Evolutionary conservation across 1,140 invertebrate genomes (phyloP).

Genomic region (Notospermus geniculatus): DNA sequence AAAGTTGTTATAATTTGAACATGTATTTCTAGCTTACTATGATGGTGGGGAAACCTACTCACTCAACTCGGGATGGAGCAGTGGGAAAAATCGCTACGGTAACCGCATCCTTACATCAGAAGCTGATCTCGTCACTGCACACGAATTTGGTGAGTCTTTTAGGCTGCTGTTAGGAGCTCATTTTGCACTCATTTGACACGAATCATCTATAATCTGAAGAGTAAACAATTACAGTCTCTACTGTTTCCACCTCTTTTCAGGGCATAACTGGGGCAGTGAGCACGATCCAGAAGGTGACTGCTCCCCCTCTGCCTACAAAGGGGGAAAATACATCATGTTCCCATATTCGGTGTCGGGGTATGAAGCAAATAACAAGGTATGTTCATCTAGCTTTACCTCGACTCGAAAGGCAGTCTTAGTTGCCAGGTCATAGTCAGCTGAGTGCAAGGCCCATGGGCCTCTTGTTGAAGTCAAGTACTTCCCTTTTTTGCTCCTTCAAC

Average conservation of each 20-base stretch:
- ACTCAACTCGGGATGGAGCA: slow-evolving; percentile 89
- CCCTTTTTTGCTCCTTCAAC: too few species aligned
- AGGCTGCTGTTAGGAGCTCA: too few species aligned
- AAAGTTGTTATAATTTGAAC: too few species aligned
- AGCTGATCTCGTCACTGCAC: slow-evolving; percentile 92
- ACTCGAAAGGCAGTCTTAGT: too few species aligned
- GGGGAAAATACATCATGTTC: slow-evolving; percentile 96
- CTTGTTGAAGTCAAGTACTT: too few species aligned
- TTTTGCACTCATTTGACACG: too few species aligned
- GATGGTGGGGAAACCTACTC: slow-evolving; percentile 92
- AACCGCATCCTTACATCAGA: slow-evolving; percentile 91
- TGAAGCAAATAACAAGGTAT: slow-evolving; percentile 93
- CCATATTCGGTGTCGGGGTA: slow-evolving; percentile 96
- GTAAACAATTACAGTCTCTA: too few species aligned
- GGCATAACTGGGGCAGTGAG: slow-evolving; percentile 98
- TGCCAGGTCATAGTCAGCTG: too few species aligned
- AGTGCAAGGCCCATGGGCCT: too few species aligned
- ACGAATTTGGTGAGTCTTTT: slow-evolving; percentile 50
- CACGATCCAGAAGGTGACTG: slow-evolving; percentile 96
- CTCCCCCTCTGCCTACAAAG: slow-evolving; percentile 80
- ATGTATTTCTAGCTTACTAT: slow-evolving; percentile 85
- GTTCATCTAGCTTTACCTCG: too few species aligned
- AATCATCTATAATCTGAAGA: too few species aligned
- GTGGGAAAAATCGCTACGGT: slow-evolving; percentile 89
- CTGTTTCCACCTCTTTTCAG: slow-evolving; percentile 44